Conservation (phyloP, 1,140 invertebrate genomes). For the Drosophila bipectinata region DNA sequence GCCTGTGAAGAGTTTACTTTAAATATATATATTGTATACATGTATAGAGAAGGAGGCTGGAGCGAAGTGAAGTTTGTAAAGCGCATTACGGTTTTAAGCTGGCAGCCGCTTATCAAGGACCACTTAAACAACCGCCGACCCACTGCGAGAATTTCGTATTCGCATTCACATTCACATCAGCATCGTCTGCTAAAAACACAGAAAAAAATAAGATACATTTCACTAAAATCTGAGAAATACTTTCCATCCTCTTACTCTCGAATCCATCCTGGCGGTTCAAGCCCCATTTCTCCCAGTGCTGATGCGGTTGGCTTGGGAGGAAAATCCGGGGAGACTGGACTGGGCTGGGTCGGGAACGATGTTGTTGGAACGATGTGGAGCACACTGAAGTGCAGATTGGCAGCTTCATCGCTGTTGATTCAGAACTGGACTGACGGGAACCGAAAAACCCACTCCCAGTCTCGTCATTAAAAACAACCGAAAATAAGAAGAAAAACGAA, state of each 20-base stretch:
- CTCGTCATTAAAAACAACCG: constrained; percentile 58
- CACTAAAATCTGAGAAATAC: too few species aligned
- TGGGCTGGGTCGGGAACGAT: not conserved
- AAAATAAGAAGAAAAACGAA: constrained; percentile 50
- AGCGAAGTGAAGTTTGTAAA: constrained; percentile 53
- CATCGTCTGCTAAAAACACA: constrained; percentile 11
- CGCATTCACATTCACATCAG: constrained; percentile 22
- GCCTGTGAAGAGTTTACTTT: constrained; percentile 35
- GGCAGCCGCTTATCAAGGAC: constrained; percentile 75
- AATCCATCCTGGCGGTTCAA: too few species aligned
- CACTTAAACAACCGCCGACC: constrained; percentile 67
- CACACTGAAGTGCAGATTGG: constrained; percentile 44
- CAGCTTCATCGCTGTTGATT: constrained; percentile 53
- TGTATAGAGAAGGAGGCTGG: constrained; percentile 9
- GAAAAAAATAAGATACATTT: not conserved
- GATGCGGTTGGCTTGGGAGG: constrained; percentile 32
- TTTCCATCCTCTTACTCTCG: too few species aligned
- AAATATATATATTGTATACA: not conserved
- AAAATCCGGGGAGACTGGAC: not conserved
- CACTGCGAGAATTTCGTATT: constrained; percentile 45
- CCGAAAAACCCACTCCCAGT: constrained; percentile 54
- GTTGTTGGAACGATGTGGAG: constrained; percentile 12
- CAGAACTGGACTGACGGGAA: constrained; percentile 70
- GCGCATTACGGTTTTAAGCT: constrained; percentile 69
- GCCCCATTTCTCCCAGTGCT: constrained; percentile 10